Conservation (phyloP, 2,888 invertebrate species). For the Tipula confusa region DNA sequence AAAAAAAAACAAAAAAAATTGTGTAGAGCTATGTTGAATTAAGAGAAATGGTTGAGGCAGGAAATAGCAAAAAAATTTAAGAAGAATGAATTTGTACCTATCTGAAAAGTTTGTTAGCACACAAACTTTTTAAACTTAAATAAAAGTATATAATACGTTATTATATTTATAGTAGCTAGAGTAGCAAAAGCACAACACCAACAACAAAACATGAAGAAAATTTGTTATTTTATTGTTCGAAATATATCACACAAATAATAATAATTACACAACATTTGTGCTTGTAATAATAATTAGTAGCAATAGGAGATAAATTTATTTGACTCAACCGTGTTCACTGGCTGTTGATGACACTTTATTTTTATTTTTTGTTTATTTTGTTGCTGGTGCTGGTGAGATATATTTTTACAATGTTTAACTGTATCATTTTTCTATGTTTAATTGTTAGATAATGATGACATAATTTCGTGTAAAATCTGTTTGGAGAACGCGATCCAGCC, state of each 20-base stretch:
- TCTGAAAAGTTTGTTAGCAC: conserved; percentile 20
- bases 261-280: conserved; percentile 25
- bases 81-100: conserved; percentile 25
- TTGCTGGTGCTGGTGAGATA: neutral
- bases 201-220: neutral
- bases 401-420: neutral
- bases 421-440: too few relatives aligned
- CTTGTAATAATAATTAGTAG: neutral
- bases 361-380: too few relatives aligned
- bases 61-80: neutral
- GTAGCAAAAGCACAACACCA: neutral
- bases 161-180: neutral
- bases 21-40: conserved; percentile 15
- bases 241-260: conserved; percentile 15
- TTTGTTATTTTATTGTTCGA: neutral
- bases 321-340: neutral
- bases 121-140: conserved; percentile 21
- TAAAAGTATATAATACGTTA: neutral
- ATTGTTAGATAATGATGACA: too few relatives aligned
- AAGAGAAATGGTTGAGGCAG: conserved; percentile 20
- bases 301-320: conserved; percentile 5
- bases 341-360: conserved; percentile 25
- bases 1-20: neutral
- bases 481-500: too few relatives aligned
- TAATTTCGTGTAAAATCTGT: too few relatives aligned